phyloP scores from a whole-genome alignment of 2,797 vertebrate species.

The Heteromormyrus szaboi region DNA sequence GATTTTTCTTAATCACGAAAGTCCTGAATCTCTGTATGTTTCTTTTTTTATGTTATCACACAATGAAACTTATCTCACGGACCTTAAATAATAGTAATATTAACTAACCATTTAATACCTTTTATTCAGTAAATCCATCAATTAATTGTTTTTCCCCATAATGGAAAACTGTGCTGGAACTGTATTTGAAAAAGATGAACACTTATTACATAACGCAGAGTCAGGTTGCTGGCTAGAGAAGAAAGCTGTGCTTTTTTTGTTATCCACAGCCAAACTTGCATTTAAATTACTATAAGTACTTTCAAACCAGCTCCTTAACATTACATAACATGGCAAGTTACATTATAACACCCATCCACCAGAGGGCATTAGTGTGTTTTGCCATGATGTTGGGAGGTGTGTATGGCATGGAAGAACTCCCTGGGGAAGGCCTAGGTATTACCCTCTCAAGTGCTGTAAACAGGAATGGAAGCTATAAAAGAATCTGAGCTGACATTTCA shows the following conservation, averaged over 20 bases:
- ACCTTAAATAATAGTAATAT: neutral
- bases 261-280: neutral
- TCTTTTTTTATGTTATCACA: neutral
- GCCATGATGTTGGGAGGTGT: neutral
- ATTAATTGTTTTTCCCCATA: neutral
- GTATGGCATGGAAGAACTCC: neutral
- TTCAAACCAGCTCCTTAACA: neutral
- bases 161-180: neutral
- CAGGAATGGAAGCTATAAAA: neutral
- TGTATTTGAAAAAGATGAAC: neutral
- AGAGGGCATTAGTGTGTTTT: neutral
- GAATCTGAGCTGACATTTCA: neutral
- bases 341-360: neutral
- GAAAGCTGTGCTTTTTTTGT: neutral
- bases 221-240: neutral
- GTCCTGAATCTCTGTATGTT: neutral
- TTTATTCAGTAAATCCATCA: neutral
- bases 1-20: neutral
- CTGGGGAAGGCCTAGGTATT: neutral
- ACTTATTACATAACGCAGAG: neutral
- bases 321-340: neutral
- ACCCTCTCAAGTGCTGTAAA: neutral
- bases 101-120: neutral
- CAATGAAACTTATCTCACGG: neutral
- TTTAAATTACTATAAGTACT: neutral